A percentile compares a stretch with the other conserved stretches of the same genome.
Evolutionary conservation across 2,113 vertebrate species (phyloP).

Genomic region (Anseranas semipalmata): DNA sequence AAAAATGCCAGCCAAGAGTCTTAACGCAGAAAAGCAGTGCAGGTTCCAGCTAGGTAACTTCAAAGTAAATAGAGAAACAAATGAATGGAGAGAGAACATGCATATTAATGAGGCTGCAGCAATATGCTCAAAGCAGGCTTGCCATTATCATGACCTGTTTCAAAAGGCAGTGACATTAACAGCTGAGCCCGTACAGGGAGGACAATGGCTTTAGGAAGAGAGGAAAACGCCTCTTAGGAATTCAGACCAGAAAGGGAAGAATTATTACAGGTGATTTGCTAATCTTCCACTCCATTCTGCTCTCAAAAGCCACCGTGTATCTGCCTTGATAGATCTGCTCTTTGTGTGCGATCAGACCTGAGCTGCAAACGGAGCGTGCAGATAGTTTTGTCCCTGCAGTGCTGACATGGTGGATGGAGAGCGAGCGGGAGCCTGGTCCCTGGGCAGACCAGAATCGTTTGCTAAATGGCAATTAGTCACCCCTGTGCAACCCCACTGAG

Average conservation of each 20-base stretch:
- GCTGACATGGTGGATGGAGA: not conserved
- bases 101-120: constrained; percentile 56
- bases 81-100: constrained; percentile 9
- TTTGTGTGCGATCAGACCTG: not conserved
- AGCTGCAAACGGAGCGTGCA: not conserved
- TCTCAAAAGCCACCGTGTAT: not conserved
- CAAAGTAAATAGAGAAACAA: constrained; percentile 62
- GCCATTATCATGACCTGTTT: constrained; percentile 54
- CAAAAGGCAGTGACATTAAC: constrained; percentile 49
- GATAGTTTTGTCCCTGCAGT: not conserved
- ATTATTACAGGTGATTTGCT: constrained; percentile 40
- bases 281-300: not conserved
- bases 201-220: not conserved
- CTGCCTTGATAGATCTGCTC: not conserved
- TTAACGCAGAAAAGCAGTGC: constrained; percentile 32
- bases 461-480: not conserved
- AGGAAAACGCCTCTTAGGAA: constrained; percentile 37
- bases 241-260: constrained; percentile 50
- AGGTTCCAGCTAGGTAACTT: constrained; percentile 46
- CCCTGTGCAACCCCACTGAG: not conserved
- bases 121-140: constrained; percentile 32
- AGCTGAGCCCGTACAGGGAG: not conserved
- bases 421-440: not conserved
- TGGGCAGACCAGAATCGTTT: not conserved
- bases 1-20: constrained; percentile 45